Evolutionary conservation across 2,113 vertebrate genomes (phyloP).

Genomic region (Aphelocoma coerulescens): DNA sequence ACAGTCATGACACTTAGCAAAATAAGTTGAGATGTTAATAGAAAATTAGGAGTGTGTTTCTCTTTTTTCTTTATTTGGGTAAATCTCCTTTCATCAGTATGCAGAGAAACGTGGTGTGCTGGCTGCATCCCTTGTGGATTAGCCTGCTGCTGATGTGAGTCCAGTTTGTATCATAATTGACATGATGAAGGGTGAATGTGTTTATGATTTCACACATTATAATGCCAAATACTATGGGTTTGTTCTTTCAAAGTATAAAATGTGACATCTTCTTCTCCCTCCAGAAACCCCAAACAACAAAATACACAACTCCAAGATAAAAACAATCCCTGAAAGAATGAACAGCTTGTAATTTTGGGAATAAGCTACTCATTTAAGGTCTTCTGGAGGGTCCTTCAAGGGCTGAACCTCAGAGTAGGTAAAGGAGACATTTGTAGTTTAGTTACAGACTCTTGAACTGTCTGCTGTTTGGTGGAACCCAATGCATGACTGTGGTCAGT

Average conservation of each 20-base stretch:
- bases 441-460: neutral
- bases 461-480: neutral
- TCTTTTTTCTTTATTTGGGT: neutral
- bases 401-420: neutral
- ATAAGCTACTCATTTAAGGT: neutral
- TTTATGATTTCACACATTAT: neutral
- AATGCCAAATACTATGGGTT: neutral
- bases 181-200: neutral
- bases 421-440: neutral
- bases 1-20: neutral
- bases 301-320: neutral
- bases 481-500: neutral
- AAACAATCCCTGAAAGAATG: neutral
- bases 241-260: conserved; percentile 12
- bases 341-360: neutral
- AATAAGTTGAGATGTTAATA: neutral
- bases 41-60: neutral
- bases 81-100: neutral
- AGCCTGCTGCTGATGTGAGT: neutral
- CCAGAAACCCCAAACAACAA: neutral
- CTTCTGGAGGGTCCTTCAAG: neutral
- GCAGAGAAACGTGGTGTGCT: neutral
- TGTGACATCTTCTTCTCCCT: neutral
- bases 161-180: neutral
- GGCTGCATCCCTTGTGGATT: neutral